Conservation (phyloP, 2,113 vertebrate species). For the Notothenia coriiceps region DNA sequence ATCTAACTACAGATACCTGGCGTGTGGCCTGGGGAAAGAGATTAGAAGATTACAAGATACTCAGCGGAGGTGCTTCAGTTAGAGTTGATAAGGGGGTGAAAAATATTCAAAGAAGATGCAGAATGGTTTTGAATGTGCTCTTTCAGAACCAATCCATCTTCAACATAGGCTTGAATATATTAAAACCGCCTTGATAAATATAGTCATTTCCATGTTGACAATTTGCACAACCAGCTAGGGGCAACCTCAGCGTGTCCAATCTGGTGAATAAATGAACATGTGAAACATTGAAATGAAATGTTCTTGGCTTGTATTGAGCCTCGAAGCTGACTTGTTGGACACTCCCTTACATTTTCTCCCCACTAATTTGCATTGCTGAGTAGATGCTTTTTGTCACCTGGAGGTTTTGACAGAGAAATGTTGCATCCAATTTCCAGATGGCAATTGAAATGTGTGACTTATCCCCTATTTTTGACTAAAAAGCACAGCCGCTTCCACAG, state of each 20-base stretch:
- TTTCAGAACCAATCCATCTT: slow-evolving; percentile 30
- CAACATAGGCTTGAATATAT: slow-evolving; percentile 25
- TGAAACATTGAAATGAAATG: slow-evolving; percentile 56
- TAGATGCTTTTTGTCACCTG: slow-evolving; percentile 68
- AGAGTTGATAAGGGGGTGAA: slow-evolving; percentile 48
- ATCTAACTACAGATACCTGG: slow-evolving; percentile 70
- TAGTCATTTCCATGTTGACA: slow-evolving; percentile 31
- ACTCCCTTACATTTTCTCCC: slow-evolving; percentile 49
- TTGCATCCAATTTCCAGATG: slow-evolving; percentile 71
- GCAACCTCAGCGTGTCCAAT: slow-evolving; percentile 44
- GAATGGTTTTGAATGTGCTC: slow-evolving; percentile 9
- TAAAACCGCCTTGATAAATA: slow-evolving; percentile 26
- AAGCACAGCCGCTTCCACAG: slow-evolving; percentile 44
- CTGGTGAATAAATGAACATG: slow-evolving; percentile 61
- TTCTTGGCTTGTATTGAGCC: slow-evolving; percentile 54
- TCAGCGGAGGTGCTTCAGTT: slow-evolving; percentile 38
- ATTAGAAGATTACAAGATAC: slow-evolving; percentile 66
- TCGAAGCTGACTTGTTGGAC: slow-evolving; percentile 52
- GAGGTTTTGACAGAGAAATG: slow-evolving; percentile 58
- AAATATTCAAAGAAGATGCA: slow-evolving; percentile 51
- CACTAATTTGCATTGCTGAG: slow-evolving; percentile 72
- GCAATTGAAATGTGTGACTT: slow-evolving; percentile 64
- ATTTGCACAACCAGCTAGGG: slow-evolving; percentile 44
- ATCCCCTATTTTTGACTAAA: slow-evolving; percentile 53
- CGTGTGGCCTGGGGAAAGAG: slow-evolving; percentile 58